Conservation (phyloP, 2,113 vertebrate species). For the Panurus biarmicus region DNA sequence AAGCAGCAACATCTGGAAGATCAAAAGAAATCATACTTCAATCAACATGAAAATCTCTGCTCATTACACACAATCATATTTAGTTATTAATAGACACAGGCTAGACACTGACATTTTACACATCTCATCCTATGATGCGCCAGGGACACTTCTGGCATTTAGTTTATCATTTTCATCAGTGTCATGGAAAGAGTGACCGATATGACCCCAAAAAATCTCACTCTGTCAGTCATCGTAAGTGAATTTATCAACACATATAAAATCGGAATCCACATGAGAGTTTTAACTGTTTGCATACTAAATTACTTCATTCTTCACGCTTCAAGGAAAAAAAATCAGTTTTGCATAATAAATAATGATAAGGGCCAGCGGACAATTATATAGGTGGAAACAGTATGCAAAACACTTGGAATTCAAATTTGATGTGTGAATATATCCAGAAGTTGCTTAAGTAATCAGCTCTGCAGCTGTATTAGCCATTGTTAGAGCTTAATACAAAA, state of each 20-base stretch:
- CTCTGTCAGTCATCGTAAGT: slow-evolving; percentile 87
- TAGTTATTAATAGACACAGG: slow-evolving; percentile 78
- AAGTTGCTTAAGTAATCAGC: slow-evolving; percentile 66
- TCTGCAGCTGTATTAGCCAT: slow-evolving; percentile 15
- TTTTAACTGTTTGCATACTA: slow-evolving; percentile 87
- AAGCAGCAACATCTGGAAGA: slow-evolving; percentile 78
- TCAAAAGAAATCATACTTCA: slow-evolving; percentile 76
- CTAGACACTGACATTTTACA: slow-evolving; percentile 77
- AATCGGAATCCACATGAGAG: slow-evolving; percentile 77
- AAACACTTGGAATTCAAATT: slow-evolving; percentile 72
- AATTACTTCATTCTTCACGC: slow-evolving; percentile 86
- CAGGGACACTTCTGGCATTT: slow-evolving; percentile 84
- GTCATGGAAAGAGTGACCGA: slow-evolving; percentile 75
- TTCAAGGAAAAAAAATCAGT: slow-evolving; percentile 73
- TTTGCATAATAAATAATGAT: slow-evolving; percentile 91
- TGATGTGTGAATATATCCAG: slow-evolving; percentile 42
- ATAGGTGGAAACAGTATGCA: slow-evolving; percentile 78
- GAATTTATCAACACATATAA: slow-evolving; percentile 87
- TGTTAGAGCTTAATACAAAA: slow-evolving; percentile 62
- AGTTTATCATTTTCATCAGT: slow-evolving; percentile 79
- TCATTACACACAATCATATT: slow-evolving; percentile 78
- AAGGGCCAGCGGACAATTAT: slow-evolving; percentile 83
- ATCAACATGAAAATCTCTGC: slow-evolving; percentile 77
- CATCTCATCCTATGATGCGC: slow-evolving; percentile 76
- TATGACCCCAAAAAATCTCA: slow-evolving; percentile 80